Conservation (phyloP, 2,797 vertebrate genomes). For the Pampus argenteus region DNA sequence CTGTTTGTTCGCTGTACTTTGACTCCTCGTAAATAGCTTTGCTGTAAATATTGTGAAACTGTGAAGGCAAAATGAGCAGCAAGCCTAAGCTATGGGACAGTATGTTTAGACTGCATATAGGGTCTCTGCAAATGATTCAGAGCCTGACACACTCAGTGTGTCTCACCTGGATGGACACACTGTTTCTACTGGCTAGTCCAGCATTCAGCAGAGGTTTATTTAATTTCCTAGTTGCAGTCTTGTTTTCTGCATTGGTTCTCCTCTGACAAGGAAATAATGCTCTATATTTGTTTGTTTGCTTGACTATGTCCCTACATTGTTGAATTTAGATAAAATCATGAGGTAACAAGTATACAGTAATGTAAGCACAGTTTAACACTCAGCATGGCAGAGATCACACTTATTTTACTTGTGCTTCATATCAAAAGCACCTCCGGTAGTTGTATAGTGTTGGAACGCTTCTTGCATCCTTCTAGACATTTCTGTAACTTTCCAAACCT, state of each 20-base stretch:
- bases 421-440: background rate
- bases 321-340: conserved; percentile 36
- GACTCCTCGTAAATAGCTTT: conserved; percentile 48
- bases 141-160: conserved; percentile 54
- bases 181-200: conserved; percentile 66
- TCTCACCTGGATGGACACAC: conserved; percentile 64
- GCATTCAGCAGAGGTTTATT: conserved; percentile 70
- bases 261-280: conserved; percentile 47
- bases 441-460: background rate
- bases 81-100: conserved; percentile 20
- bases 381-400: too few species aligned
- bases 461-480: background rate
- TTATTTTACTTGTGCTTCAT: too few species aligned
- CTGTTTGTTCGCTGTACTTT: conserved; percentile 60
- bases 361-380: conserved; percentile 13
- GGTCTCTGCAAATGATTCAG: conserved; percentile 61
- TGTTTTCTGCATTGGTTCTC: conserved; percentile 58
- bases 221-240: conserved; percentile 52
- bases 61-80: conserved; percentile 28
- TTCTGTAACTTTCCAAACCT: too few species aligned
- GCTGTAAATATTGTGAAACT: conserved; percentile 26
- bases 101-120: conserved; percentile 51
- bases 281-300: conserved; percentile 56
- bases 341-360: conserved; percentile 30
- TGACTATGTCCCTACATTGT: conserved; percentile 8